phyloP scores from a whole-genome alignment of 1,140 invertebrate genomes.

The Probaryconus sp. region DNA sequence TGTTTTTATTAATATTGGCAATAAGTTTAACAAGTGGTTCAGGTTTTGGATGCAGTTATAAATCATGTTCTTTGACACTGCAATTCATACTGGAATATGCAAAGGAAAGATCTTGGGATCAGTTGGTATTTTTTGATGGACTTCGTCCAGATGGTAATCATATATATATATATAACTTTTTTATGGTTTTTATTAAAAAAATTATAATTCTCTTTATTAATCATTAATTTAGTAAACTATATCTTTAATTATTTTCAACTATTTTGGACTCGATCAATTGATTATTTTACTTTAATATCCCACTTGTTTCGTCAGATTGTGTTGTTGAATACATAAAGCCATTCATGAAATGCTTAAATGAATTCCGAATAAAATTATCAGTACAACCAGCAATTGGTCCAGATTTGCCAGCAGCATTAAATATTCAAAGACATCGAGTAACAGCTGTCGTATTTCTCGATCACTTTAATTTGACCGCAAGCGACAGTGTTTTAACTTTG shows the following conservation, averaged over 20 bases:
- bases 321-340: slow-evolving; percentile 60
- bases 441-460: slow-evolving; percentile 68
- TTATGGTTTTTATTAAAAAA: slow-evolving; percentile 1
- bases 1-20: no score
- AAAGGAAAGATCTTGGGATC: slow-evolving; percentile 77
- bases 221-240: no score
- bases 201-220: slow-evolving; percentile 4
- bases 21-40: slow-evolving; percentile 23
- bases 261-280: no score
- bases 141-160: slow-evolving; percentile 45
- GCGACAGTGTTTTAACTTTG: slow-evolving; percentile 67
- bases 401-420: slow-evolving; percentile 63
- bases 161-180: slow-evolving; percentile 1
- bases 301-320: no score
- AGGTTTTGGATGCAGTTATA: slow-evolving; percentile 47
- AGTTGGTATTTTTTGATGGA: slow-evolving; percentile 74
- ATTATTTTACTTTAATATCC: no score
- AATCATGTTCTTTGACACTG: slow-evolving; percentile 63
- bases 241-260: no score
- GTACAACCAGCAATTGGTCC: slow-evolving; percentile 64
- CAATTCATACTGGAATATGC: slow-evolving; percentile 77
- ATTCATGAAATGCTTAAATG: slow-evolving; percentile 63
- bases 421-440: slow-evolving; percentile 65
- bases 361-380: slow-evolving; percentile 63
- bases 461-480: slow-evolving; percentile 65